phyloP scores from a whole-genome alignment of 2,797 vertebrate genomes.

The Ceryle rudis region DNA sequence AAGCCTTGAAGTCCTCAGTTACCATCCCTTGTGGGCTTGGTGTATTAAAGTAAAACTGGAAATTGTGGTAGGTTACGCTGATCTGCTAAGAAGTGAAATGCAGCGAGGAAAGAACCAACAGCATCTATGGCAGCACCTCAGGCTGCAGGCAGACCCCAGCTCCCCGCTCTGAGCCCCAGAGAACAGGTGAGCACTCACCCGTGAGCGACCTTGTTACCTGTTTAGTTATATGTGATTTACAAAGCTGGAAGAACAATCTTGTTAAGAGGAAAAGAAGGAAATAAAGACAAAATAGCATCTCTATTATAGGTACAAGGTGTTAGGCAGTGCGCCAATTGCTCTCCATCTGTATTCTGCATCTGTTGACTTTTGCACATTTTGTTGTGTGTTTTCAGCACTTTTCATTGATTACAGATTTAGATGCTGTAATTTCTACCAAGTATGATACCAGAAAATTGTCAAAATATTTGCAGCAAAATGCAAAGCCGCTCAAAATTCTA shows the following conservation, averaged over 20 bases:
- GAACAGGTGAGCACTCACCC: neutral
- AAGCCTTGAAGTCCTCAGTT: neutral
- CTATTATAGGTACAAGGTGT: conserved; percentile 23
- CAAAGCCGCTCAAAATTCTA: neutral
- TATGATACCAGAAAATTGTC: neutral
- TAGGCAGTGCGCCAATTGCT: neutral
- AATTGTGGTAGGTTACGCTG: neutral
- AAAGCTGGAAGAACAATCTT: conserved; percentile 18
- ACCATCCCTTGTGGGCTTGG: neutral
- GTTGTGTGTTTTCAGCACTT: neutral
- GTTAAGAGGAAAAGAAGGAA: conserved; percentile 37
- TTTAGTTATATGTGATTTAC: neutral
- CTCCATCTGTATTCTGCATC: conserved; percentile 33
- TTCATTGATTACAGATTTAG: conserved; percentile 22
- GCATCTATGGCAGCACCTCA: rapidly evolving
- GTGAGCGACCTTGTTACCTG: neutral
- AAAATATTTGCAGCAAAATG: conserved; percentile 17
- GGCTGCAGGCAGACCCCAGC: too few relatives aligned
- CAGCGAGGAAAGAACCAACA: rapidly evolving
- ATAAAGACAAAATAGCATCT: conserved; percentile 41
- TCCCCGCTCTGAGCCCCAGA: neutral
- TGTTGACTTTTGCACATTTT: conserved; percentile 21
- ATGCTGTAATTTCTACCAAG: neutral
- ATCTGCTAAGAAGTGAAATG: neutral
- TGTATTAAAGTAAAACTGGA: neutral